Evolutionary conservation across 2,797 vertebrate genomes (phyloP), one percentile per base, ranked within the genome.

Genomic region (Myotis planiceps): DNA sequence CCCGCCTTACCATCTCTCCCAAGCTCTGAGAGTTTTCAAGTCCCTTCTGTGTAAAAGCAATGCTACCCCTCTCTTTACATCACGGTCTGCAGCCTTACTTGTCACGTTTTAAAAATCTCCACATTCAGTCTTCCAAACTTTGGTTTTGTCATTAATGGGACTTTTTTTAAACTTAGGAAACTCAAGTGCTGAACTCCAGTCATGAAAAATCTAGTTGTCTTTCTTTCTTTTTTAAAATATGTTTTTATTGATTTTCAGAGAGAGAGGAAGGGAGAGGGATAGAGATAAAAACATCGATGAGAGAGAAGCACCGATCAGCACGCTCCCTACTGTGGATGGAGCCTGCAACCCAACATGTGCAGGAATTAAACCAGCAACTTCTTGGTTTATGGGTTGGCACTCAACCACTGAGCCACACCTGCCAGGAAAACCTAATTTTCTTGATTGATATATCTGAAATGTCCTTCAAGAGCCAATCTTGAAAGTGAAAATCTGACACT

Each of bases 141-240:
- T 83, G 47, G 8, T 37, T 79, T 42, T 78, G 29, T 32, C 45
- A n/a, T 72, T 49, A 91, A 86, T 15, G 13, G 42, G 7, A 81
- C 81, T 5, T 29, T 68, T 84, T 90, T 27, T 71, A 29, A 75
- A 71, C 88, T 72, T 85, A 53, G 29, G 66, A 90, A 95, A 76
- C 12, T 90, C 39, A 90, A 72, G 60, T 58, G 23, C 49, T 47
- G 2, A 84, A 8, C 9, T 96, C n/a, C 68, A 49, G 53, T 81
- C 47, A 72, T 16, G 25, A 69, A 85, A 76, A 90, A 32, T 32
- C 63, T 66, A 6, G 2, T 37, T 94, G 58, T 94, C 37, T 39
- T 94, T 27, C 55, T 60, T 29, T 49, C 47, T 49, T 58, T 60
- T 60, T 1, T 2, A 2, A 6, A 60, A 60, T 60, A 29, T 29